Evolutionary conservation across 1,140 invertebrate genomes (phyloP), one percentile per base, ranked within the genome.

Genomic region (Pseudomyrmex flavicornis): DNA sequence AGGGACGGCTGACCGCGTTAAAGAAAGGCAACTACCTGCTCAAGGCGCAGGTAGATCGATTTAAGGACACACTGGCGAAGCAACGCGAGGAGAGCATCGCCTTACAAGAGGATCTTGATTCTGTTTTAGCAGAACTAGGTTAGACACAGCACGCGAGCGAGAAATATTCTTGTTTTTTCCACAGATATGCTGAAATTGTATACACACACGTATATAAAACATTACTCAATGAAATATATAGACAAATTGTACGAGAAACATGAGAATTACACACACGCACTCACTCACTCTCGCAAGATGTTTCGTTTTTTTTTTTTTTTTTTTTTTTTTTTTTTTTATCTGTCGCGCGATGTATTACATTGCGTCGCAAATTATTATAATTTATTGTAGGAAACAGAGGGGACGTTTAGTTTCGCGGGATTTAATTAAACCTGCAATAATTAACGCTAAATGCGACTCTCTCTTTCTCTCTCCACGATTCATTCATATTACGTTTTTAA

Each of bases 21-120:
- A 98, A 97, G 93, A 98, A 98, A 91, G 97, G 97, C 83, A 98
- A 98, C 90, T 97, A 97, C 88, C 95, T 98, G 84, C 94, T 98
- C 9, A 97, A 98, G 94, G 97, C 97, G 2, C 98, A 98, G 91
- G 97, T 98, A 2, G 97, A 98, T 92, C 95, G 97, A 90, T 93
- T 98, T 50, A 97, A 98, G 93, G 97, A 98, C 91, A 97, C 98
- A 92, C 95, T 98, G 63, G 96, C 96, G 65, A 97, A 97, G 91
- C 97, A 98, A 87, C 96, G 97, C 90, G 97, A 97, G 89, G 95
- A 97, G 92, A 97, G 97, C 44, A 92, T 96, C 13, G 95, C 95
- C 35, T 93, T 98, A 35, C 96, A 98, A 94, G 96, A 97, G 90
- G 97, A 98, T 93, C 93, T 98, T 84, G 97, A 98, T 92, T 97